Evolutionary conservation across 2,888 invertebrate genomes (phyloP), one percentile per base, ranked within the genome.

Genomic region (Drepana falcataria): DNA sequence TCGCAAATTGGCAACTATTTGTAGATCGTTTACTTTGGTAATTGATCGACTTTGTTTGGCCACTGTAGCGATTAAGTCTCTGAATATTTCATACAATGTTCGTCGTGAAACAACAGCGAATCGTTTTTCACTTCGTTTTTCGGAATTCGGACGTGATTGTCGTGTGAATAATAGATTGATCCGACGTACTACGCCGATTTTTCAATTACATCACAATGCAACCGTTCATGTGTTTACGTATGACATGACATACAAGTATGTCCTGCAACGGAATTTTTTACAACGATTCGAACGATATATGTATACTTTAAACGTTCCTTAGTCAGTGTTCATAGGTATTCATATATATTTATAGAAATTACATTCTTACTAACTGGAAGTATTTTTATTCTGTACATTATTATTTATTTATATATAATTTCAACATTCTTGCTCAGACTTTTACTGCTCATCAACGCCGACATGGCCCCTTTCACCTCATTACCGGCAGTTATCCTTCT

Each of bases 141-240:
- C 79, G 74, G 78, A 82, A 87, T 74, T 85, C 76, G 83, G 51
- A 82, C 85, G 71, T 87, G 87, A 90, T 89, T 90, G 89, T 87
- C 80, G 67, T 67, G 67, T 90, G 85, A 91, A 91, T 91, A 86
- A 87, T 89, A 72, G 63, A 90, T 79, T 61, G 63, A 33, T 65
- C 64, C 75, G 70, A 75, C 72, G 85, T 85, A 83, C 84, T 84
- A 84, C 75, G 80, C 76, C 75, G 78, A 87, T 83, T 90, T 87
- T 89, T 87, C 88, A 88, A 90, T 90, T 89, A 90, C 81, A 79
- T 79, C 76, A 86, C 85, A 88, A 88, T 85, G 81, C 73, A 59
- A 64, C 66, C 68, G 58, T 63, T 60, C 58, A 63, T 65, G 65
- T 79, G 77, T 80, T 74, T 73, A 65, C 72, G 58, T 63, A 57